Base-by-base conservation (phyloP, 2,113 vertebrate genomes). In the Tetrax tetrax region DNA sequence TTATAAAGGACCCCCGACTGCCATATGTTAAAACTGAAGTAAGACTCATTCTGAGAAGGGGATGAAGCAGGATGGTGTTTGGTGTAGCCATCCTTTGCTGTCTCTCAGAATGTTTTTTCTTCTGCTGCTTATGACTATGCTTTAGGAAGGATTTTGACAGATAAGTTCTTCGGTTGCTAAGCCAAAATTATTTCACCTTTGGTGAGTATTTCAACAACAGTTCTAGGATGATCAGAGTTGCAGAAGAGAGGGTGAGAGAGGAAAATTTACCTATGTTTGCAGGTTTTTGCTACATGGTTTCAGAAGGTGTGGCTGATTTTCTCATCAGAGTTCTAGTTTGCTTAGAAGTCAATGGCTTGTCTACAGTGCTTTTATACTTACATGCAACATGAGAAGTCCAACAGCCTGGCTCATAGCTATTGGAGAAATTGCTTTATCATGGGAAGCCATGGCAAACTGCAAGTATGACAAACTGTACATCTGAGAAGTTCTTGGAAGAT, bases 1-100 rank as follows among this genome's bases (percentile, higher is more conserved):
- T 92, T n/a, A 5, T 31, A 19, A 57, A 59, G 31, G 51, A 61
- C 14, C 16, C 10, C 14, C 57, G 60, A 11, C 24, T 75, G 29
- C 43, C 4, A 0, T 25, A 15, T 1, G 0, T 68, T 47, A 47
- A 47, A 79, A 71, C 1, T 54, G 28, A 53, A 71, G 37, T 11
- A 29, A 56, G 50, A 63, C 14, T 18, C 8, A 2, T 60, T 76
- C 38, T 41, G 59, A 65, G 41, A 31, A 59, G 7, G 48, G 38
- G 21, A 74, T 72, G 20, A 65, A 51, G 20, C 1, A 2, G 35
- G 5, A 23, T 25, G 35, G 14, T 29, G 9, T 43, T 43, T 5
- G 25, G 7, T 48, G 21, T 61, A 35, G 25, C n/a, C 13, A 38
- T 37, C 22, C 4, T 33, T 81, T 74, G 50, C 33, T 24, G 63